A percentile compares a stretch with the other conserved stretches of the same genome.
These are phyloP conservation scores for Lophius americanus DNA, from an alignment of 2,797 vertebrate species.

Conservation along the genomic window DNA sequence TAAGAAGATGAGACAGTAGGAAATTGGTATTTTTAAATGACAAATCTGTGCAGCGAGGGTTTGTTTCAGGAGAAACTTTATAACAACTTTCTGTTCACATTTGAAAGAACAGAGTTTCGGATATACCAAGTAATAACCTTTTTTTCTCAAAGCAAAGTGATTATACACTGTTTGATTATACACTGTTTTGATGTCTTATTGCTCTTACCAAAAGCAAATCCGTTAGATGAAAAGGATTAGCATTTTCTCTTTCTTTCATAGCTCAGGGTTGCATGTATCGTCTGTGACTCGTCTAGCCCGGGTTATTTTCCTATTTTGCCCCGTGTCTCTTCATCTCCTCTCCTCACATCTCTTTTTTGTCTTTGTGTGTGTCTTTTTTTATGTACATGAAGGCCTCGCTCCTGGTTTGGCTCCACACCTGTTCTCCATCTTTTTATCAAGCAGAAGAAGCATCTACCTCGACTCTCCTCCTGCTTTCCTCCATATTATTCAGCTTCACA, in stretches of 20 bases:
- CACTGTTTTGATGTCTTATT: conserved; percentile 17
- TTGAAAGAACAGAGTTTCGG: conserved; percentile 20
- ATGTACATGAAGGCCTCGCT: too few relatives aligned
- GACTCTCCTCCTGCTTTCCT: too few relatives aligned
- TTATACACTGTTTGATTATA: conserved; percentile 26
- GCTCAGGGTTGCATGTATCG: not conserved
- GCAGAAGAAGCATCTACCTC: too few relatives aligned
- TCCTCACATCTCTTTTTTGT: too few relatives aligned
- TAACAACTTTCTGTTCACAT: conserved; percentile 13
- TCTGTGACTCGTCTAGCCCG: too few relatives aligned
- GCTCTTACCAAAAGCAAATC: conserved; percentile 1
- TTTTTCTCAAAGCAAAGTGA: conserved; percentile 27
- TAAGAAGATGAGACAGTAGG: conserved; percentile 18
- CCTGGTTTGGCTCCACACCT: too few relatives aligned
- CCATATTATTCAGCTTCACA: too few relatives aligned
- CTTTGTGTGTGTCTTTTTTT: too few relatives aligned
- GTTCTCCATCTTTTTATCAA: too few relatives aligned
- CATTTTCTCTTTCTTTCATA: conserved; percentile 4
- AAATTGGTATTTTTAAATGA: conserved; percentile 29
- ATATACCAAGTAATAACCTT: conserved; percentile 40
- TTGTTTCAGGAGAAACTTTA: conserved; percentile 12
- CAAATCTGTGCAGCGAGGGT: conserved; percentile 5
- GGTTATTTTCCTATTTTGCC: too few relatives aligned
- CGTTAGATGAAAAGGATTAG: conserved; percentile 9
- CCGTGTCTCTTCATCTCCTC: too few relatives aligned